These are phyloP conservation scores for Ifrita kowaldi DNA, from an alignment of 2,113 vertebrate genomes.

Conservation along the genomic window DNA sequence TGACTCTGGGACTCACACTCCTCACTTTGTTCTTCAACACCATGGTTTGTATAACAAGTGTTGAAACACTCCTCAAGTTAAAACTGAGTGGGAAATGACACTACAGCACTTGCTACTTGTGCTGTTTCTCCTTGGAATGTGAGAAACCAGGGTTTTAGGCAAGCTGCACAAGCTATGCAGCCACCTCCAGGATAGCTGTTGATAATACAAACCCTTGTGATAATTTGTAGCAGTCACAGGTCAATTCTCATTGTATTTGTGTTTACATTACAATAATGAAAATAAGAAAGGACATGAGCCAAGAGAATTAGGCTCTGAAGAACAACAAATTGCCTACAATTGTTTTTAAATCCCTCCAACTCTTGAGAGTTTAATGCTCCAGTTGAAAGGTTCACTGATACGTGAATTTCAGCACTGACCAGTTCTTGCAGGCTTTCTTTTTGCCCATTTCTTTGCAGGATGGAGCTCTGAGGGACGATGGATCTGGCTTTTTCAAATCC, in stretches of 20 bases:
- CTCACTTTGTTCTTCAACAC: not conserved
- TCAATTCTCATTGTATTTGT: not conserved
- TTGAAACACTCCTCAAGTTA: not conserved
- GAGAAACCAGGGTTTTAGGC: not conserved
- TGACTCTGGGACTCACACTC: accelerated
- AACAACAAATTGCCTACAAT: not conserved
- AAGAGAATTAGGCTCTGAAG: not conserved
- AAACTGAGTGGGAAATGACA: not conserved
- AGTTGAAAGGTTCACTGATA: not conserved
- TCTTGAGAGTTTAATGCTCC: not conserved
- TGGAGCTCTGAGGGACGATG: conserved; percentile 78
- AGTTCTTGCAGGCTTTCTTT: conserved; percentile 95
- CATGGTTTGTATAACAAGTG: not conserved
- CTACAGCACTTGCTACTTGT: not conserved
- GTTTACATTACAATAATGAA: not conserved
- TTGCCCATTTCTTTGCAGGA: conserved; percentile 84
- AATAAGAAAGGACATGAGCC: not conserved
- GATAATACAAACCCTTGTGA: accelerated
- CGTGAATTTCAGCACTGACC: conserved; percentile 70
- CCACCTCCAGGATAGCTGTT: not conserved
- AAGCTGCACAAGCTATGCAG: not conserved
- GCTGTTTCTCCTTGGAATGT: not conserved
- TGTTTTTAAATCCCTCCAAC: not conserved
- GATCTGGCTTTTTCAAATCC: conserved; percentile 90
- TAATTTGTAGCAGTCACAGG: not conserved